Percentiles rank a stretch among this genome's conserved stretches.
Evolutionary conservation across 1,140 invertebrate species (phyloP).

Genomic region (Atta colombica): DNA sequence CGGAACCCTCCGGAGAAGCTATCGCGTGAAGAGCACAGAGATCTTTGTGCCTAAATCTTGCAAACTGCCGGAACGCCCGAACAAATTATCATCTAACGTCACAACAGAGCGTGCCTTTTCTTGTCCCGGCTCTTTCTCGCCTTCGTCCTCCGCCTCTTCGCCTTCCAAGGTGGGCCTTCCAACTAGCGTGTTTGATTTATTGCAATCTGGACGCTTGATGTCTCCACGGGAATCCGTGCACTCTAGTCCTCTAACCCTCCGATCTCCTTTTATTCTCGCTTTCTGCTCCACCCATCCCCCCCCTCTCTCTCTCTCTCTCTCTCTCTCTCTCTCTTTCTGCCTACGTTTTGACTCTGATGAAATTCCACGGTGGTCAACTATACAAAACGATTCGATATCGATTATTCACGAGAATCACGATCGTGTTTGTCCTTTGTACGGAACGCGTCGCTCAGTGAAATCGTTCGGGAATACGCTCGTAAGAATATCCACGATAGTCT

Average conservation of each 20-base stretch:
- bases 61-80: conserved; percentile 71
- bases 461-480: not conserved
- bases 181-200: conserved; percentile 77
- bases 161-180: conserved; percentile 38
- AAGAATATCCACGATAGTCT: not conserved
- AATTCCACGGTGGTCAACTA: conserved; percentile 73
- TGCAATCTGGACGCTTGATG: conserved; percentile 71
- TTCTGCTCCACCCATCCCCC: not conserved
- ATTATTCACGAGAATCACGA: conserved; percentile 52
- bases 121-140: conserved; percentile 51
- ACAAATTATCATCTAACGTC: conserved; percentile 79
- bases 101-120: conserved; percentile 78
- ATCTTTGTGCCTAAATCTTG: conserved; percentile 67
- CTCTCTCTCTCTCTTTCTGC: not conserved
- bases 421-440: not conserved
- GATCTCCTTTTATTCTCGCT: not conserved
- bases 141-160: not conserved
- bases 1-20: not conserved
- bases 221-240: conserved; percentile 67
- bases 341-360: not conserved
- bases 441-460: not conserved
- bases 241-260: not conserved
- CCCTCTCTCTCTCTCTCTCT: not conserved
- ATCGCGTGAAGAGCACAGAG: conserved; percentile 1
- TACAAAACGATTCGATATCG: conserved; percentile 66